Conservation (phyloP, 2,797 vertebrate species). For the Gambusia yucatana region DNA sequence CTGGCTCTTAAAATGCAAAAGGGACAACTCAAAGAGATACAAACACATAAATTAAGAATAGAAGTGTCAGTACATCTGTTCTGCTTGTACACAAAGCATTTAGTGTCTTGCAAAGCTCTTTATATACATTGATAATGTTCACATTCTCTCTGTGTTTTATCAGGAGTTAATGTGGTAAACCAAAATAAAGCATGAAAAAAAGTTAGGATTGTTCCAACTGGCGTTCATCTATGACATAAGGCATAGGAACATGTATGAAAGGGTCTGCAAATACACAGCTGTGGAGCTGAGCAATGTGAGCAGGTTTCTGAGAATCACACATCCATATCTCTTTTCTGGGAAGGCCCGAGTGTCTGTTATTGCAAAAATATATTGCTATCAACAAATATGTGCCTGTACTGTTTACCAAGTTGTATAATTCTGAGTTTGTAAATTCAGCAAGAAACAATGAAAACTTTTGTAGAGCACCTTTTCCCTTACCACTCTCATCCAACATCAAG, state of each 20-base stretch:
- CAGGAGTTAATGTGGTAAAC: background rate
- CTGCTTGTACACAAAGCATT: background rate
- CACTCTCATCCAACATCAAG: conserved; percentile 93
- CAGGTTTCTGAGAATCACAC: background rate
- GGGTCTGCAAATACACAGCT: background rate
- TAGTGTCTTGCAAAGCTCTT: background rate
- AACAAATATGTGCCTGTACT: background rate
- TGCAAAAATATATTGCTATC: background rate
- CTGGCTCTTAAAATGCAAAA: background rate
- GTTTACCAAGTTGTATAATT: background rate
- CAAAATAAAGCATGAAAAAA: background rate
- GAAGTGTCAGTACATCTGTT: background rate
- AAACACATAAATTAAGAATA: background rate
- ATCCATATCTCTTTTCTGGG: background rate
- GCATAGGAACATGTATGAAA: background rate
- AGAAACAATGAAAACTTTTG: background rate
- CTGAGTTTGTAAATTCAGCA: background rate
- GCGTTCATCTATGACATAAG: background rate
- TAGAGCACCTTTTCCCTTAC: conserved; percentile 76
- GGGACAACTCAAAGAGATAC: background rate
- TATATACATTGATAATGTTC: background rate
- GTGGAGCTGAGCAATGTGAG: background rate
- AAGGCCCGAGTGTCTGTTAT: background rate
- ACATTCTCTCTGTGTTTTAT: background rate
- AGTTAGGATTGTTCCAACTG: background rate